Base-by-base conservation (phyloP, 2,113 vertebrate genomes). In the Macquaria australasica region DNA sequence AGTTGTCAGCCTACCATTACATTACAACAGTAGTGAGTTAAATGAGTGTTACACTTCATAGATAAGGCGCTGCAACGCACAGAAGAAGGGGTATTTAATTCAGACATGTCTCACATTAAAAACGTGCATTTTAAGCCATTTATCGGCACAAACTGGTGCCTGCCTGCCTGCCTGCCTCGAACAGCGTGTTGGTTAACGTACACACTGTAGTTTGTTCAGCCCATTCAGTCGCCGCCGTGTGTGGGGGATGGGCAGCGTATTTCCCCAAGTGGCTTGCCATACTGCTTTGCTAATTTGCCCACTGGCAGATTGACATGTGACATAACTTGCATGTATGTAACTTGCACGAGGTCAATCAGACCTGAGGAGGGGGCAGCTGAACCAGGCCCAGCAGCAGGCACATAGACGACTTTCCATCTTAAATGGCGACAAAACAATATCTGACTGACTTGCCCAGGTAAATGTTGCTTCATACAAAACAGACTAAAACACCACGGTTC, bases 211-310 rank as follows among this genome's bases (percentile, higher is more conserved):
- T 76, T 53, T 21, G 8, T 53, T 9, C 39, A 73, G 48, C 60
- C 67, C 89, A 84, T 86, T 78, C 51, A 81, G 56, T 34, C 41
- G 43, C 66, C 14, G 6, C 45, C 8, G 14, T n/a, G 50, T n/a
- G 77, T 85, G 89, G 84, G 84, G 89, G 90, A 75, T 66, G 87
- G 84, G 82, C 43, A 16, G 1, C 59, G 73, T 72, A 25, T 83
- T 85, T 79, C 77, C 73, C 60, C 70, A 69, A 43, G 48, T 79
- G 70, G 78, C 60, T n/a, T 41, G 76, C 62, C 53, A 16, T 34
- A 84, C 77, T 71, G 58, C 79, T 10, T 45, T 51, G 60, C 71
- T 85, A 60, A 82, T 82, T 78, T 77, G 41, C 69, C 43, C 34
- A 50, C 79, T 59, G 23, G 71, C 59, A 86, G 82, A 78, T 87